These are phyloP conservation scores for Manis crassicaudata DNA, from an alignment of 2,797 vertebrate species.

Conservation along the genomic window DNA sequence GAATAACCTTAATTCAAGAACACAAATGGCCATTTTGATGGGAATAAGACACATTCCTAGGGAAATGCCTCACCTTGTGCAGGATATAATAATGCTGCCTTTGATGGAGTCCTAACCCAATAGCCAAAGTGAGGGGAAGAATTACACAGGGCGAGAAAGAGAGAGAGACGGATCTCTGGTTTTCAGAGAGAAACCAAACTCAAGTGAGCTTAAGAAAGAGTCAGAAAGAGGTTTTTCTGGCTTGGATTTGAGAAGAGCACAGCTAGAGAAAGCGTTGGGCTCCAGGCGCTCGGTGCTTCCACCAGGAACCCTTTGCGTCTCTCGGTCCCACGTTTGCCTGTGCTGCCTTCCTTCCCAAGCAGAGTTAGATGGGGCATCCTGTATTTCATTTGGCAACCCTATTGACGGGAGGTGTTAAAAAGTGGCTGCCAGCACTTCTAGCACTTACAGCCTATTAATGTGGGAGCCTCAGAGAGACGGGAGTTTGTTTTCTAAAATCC, in stretches of 20 bases:
- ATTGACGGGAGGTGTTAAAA: neutral
- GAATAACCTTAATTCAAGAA: neutral
- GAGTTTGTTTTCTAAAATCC: neutral
- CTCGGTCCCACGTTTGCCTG: neutral
- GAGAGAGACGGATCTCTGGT: neutral
- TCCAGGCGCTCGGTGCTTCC: fast-evolving
- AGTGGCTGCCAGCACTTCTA: no score
- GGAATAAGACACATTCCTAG: neutral
- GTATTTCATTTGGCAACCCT: neutral
- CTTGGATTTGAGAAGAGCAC: neutral
- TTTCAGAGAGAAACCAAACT: neutral
- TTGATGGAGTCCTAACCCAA: no score
- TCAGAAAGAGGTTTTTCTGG: no score
- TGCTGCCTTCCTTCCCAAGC: neutral
- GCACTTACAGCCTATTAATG: neutral
- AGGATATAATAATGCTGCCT: neutral
- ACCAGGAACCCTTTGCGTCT: neutral
- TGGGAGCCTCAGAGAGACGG: neutral
- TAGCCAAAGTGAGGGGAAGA: neutral
- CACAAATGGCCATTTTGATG: neutral
- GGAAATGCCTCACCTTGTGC: neutral
- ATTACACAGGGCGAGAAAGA: fast-evolving
- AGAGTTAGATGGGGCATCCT: no score
- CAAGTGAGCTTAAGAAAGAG: neutral
- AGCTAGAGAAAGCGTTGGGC: neutral